Evolutionary conservation across 2,797 vertebrate species (phyloP).

Genomic region (Oreortyx pictus): DNA sequence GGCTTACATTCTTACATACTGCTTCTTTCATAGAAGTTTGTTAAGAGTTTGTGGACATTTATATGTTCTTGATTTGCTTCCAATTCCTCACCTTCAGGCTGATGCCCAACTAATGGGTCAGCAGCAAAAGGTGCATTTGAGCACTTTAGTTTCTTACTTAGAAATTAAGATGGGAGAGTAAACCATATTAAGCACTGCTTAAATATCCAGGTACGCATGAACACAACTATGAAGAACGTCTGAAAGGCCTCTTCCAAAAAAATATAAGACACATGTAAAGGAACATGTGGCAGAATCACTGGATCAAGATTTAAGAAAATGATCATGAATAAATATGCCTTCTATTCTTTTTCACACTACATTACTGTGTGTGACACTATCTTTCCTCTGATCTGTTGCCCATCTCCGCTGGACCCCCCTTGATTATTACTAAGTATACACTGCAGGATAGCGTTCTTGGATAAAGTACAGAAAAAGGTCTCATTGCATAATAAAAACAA

Average conservation of each 20-base stretch:
- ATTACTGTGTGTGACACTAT: background rate
- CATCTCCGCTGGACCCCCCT: conserved; percentile 29
- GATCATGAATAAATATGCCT: background rate
- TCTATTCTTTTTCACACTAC: background rate
- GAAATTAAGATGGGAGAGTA: background rate
- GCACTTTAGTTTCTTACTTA: background rate
- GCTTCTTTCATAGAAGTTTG: background rate
- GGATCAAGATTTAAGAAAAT: background rate
- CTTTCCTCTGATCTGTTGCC: conserved; percentile 22
- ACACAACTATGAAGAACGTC: background rate
- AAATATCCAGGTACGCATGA: background rate
- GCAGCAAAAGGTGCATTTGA: background rate
- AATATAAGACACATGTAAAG: background rate
- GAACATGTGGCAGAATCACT: background rate
- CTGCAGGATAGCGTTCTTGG: conserved; percentile 51
- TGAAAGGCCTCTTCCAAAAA: background rate
- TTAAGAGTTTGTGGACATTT: background rate
- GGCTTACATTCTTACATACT: background rate
- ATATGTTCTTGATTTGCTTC: background rate
- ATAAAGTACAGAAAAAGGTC: conserved; percentile 24
- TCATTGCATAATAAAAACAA: conserved; percentile 64
- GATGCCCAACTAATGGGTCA: background rate
- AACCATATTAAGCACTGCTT: background rate
- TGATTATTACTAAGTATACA: conserved; percentile 40
- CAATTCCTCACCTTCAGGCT: background rate